These are phyloP conservation scores for Periparus ater DNA, from an alignment of 2,797 vertebrate species.

Conservation along the genomic window DNA sequence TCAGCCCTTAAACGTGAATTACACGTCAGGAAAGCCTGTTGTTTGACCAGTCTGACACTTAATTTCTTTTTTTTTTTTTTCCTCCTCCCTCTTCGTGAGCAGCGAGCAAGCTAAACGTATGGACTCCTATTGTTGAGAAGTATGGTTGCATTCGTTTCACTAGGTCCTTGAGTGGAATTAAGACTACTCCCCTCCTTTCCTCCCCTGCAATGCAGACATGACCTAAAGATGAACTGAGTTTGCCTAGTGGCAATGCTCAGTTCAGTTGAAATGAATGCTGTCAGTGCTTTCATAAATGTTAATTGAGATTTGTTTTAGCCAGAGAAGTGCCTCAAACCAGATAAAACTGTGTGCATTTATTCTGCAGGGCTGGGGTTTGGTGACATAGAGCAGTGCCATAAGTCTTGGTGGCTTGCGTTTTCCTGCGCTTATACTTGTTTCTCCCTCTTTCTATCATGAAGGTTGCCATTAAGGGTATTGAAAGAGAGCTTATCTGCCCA, in stretches of 20 bases:
- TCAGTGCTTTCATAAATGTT: background rate
- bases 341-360: background rate
- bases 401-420: background rate
- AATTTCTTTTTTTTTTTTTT: rapidly evolving
- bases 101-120: rapidly evolving
- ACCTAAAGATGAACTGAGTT: constrained; percentile 14
- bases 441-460: constrained; percentile 60
- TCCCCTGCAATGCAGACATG: constrained; percentile 55
- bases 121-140: background rate
- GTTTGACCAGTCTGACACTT: background rate
- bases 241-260: background rate
- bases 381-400: background rate
- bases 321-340: background rate
- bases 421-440: background rate
- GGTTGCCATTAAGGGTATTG: constrained; percentile 95
- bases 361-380: background rate
- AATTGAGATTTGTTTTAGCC: background rate
- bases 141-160: background rate
- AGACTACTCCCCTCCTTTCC: background rate
- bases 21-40: background rate
- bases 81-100: rapidly evolving
- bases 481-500: constrained; percentile 95
- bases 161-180: background rate
- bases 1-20: background rate
- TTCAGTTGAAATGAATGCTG: background rate